A percentile compares a stretch with the other conserved stretches of the same genome.
Conservation (phyloP, 2,797 vertebrate species). For the Sebastes cheni region DNA sequence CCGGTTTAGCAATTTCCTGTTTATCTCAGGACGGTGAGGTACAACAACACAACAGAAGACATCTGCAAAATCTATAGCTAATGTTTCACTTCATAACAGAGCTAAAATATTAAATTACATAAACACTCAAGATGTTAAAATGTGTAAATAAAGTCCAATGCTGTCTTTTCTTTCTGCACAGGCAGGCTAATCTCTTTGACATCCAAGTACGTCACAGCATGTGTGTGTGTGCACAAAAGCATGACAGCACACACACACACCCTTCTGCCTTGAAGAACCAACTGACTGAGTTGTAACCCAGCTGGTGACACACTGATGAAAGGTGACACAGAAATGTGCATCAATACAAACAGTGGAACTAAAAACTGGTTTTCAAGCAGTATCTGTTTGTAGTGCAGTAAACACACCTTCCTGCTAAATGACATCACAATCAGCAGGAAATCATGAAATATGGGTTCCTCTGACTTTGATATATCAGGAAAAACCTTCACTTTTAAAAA, state of each 20-base stretch:
- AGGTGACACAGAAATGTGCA: not conserved
- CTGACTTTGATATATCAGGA: not conserved
- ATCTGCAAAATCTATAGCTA: not conserved
- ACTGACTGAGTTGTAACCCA: not conserved
- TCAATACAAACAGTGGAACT: conserved; percentile 4
- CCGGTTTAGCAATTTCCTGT: conserved; percentile 62
- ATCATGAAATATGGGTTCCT: not conserved
- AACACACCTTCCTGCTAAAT: not conserved
- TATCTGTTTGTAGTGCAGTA: not conserved
- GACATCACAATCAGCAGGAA: not conserved
- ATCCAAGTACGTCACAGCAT: not conserved
- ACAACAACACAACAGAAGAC: not conserved
- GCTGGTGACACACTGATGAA: conserved; percentile 7
- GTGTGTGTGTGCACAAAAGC: not conserved
- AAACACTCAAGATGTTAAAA: not conserved
- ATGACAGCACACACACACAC: conserved; percentile 2
- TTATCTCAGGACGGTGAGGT: not conserved
- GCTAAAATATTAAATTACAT: not conserved
- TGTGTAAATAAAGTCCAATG: not conserved
- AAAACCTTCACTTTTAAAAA: not conserved
- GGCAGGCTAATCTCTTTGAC: not conserved
- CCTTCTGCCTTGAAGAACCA: not conserved
- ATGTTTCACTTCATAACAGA: not conserved
- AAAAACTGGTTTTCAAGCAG: conserved; percentile 12
- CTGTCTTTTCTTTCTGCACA: not conserved